Evolutionary conservation across 2,797 vertebrate genomes (phyloP), one percentile per base, ranked within the genome.

Genomic region (Ptychobarbus kaznakovi): DNA sequence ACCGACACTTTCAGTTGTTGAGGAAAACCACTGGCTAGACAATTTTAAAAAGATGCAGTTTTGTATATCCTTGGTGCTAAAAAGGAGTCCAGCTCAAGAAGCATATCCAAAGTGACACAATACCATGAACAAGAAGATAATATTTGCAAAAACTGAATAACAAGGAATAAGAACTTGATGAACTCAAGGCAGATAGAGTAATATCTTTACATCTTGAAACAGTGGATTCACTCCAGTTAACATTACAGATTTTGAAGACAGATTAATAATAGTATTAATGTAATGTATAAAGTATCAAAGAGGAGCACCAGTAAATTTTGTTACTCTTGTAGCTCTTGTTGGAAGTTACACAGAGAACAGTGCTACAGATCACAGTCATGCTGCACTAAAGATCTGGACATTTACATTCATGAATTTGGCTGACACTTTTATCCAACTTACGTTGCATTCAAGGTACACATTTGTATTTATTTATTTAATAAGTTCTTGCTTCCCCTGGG

Each of bases 341-440:
- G 40, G 40, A 42, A 10, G 40, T 42, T 42, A 42, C 40, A 42
- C 40, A 42, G 40, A 42, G 8, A 42, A 42, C 40, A 42, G 40
- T 42, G 40, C 40, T 42, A 2, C 8, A 42, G 40, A 42, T 42
- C 22, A n/a, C 56, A 61, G 22, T 61, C 56, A n/a, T 4, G 61
- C n/a, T 77, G 74, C 74, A 58, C 51, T n/a, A 40, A 56, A 58
- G 13, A 77, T n/a, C 72, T 32, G 15, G 44, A 51, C 46, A 32
- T 75, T 75, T 75, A 74, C 72, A 74, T 74, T 61, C 4, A n/a
- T 63, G 25, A 25, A 58, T 61, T 78, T 61, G 13, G 6, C 20
- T 2, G 6, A n/a, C 32, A 20, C 35, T 58, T 61, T 78, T 58
- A 35, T 42, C 12, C 35, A 61, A 65, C 61, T 77, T 8, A 58